Percentiles rank a stretch among this genome's conserved stretches.
Evolutionary conservation across 2,113 vertebrate species (phyloP).

Genomic region (Lethenteron reissneri): DNA sequence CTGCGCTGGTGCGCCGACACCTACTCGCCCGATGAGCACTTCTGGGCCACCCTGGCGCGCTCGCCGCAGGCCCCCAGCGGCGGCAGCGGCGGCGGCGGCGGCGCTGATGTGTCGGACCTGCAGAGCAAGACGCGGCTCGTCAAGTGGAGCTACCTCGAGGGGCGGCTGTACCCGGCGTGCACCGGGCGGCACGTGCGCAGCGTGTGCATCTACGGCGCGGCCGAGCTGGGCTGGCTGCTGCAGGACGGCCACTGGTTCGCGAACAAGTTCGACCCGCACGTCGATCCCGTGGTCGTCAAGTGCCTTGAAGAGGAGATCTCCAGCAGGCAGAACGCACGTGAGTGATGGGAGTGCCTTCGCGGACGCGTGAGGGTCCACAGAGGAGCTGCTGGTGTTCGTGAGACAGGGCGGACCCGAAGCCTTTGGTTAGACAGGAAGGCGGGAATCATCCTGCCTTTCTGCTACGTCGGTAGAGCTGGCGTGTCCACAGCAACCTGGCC

Average conservation of each 20-base stretch:
- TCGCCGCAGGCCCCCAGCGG: conserved; percentile 51
- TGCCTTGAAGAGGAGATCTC: conserved; percentile 47
- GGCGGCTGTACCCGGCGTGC: conserved; percentile 43
- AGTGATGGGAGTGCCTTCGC: no score
- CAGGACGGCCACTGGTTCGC: conserved; percentile 65
- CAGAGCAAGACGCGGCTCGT: conserved; percentile 70
- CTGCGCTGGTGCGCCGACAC: conserved; percentile 67
- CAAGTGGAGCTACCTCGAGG: conserved; percentile 66
- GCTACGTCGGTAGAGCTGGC: no score
- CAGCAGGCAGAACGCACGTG: no score
- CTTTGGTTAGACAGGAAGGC: no score
- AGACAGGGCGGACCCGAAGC: no score
- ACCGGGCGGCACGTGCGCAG: conserved; percentile 51
- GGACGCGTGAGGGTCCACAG: no score
- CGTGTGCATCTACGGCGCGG: conserved; percentile 54
- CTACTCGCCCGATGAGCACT: conserved; percentile 76
- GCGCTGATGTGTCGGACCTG: conserved; percentile 46
- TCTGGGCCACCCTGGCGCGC: conserved; percentile 63
- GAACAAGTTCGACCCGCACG: conserved; percentile 70
- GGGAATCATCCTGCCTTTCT: no score
- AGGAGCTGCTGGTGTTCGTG: no score
- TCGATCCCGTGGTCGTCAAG: conserved; percentile 57
- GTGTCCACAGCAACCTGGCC: no score
- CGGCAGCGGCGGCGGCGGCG: conserved; percentile 23
- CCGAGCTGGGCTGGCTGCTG: conserved; percentile 66